A percentile compares a stretch with the other conserved stretches of the same genome.
These are phyloP conservation scores for Drosophila nigromelanica DNA, from an alignment of 1,140 invertebrate genomes.

Conservation along the genomic window DNA sequence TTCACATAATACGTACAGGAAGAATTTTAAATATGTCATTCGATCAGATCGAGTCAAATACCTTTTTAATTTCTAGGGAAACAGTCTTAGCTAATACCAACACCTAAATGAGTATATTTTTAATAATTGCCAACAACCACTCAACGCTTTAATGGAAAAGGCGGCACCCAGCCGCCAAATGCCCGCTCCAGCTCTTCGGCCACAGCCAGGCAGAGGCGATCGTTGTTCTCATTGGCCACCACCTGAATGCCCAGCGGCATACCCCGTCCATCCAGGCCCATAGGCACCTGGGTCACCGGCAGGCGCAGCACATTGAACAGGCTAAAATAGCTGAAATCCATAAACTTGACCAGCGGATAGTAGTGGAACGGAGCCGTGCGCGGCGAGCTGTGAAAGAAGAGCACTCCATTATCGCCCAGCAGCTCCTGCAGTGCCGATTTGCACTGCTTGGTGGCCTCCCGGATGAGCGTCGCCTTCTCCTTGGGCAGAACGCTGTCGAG, in stretches of 20 bases:
- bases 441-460: conserved; percentile 86
- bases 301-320: conserved; percentile 94
- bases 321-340: conserved; percentile 95
- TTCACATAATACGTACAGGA: too few species aligned
- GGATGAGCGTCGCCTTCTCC: conserved; percentile 87
- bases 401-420: conserved; percentile 91
- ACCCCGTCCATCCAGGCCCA: conserved; percentile 90
- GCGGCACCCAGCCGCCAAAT: conserved; percentile 93
- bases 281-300: conserved; percentile 92
- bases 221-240: conserved; percentile 90
- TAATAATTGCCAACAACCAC: not conserved
- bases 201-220: conserved; percentile 92
- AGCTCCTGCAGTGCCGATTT: conserved; percentile 87
- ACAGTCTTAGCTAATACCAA: conserved; percentile 51
- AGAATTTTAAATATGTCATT: too few species aligned
- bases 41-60: too few species aligned
- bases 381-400: conserved; percentile 94
- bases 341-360: conserved; percentile 90
- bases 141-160: conserved; percentile 75
- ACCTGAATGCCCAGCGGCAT: conserved; percentile 93
- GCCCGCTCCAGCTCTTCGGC: conserved; percentile 91
- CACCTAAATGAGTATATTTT: conserved; percentile 37
- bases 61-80: not conserved
- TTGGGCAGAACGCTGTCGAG: conserved; percentile 87
- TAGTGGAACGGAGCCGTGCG: conserved; percentile 94